A percentile compares a stretch with the other conserved stretches of the same genome.
phyloP scores from a whole-genome alignment of 2,797 vertebrate genomes.

The Schizopygopsis malacanthus region DNA sequence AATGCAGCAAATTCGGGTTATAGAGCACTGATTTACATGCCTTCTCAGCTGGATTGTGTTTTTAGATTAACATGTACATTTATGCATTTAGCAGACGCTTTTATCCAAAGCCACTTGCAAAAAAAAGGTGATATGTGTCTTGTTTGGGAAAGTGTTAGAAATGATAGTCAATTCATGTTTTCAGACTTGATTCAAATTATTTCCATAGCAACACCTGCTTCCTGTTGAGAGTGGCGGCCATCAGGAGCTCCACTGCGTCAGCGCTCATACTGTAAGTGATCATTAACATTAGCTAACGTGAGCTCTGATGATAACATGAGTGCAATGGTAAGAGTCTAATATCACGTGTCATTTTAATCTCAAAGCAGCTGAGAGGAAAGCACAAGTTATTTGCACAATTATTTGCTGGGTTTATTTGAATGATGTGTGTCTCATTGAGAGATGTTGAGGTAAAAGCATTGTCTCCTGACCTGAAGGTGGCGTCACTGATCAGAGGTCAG shows the following conservation, averaged over 20 bases:
- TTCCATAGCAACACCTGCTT: conserved; percentile 61
- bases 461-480: conserved; percentile 60
- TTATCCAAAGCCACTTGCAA: not conserved
- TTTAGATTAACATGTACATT: not conserved
- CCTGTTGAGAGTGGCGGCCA: conserved; percentile 59
- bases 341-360: not conserved
- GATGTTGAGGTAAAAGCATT: not conserved
- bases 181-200: conserved; percentile 12
- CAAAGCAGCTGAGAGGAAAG: not conserved
- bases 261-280: conserved; percentile 63
- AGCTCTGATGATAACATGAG: not conserved
- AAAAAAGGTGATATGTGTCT: not conserved
- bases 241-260: conserved; percentile 65
- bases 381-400: not conserved
- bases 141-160: not conserved
- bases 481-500: conserved; percentile 61
- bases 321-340: not conserved
- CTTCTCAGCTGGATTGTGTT: not conserved
- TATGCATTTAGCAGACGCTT: not conserved
- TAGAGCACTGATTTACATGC: not conserved
- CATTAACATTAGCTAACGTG: too few relatives aligned
- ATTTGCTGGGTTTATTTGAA: not conserved
- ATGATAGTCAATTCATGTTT: not conserved
- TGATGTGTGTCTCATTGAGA: not conserved
- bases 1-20: not conserved